Evolutionary conservation across 2,113 vertebrate species (phyloP).

Genomic region (Paradisaea rubra): DNA sequence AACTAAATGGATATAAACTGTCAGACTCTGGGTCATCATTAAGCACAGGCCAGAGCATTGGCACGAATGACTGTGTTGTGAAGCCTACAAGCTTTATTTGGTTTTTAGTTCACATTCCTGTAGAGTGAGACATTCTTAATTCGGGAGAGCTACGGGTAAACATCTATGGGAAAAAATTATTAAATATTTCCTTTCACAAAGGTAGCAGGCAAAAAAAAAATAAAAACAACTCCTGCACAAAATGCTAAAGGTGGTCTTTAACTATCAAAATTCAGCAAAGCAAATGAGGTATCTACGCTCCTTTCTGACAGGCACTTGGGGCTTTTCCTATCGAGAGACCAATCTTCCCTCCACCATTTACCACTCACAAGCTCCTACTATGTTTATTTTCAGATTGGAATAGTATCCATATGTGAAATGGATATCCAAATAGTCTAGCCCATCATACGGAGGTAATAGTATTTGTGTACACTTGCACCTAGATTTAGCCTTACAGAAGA

Average conservation of each 20-base stretch:
- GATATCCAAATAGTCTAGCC: neutral
- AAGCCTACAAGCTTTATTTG: slow-evolving; percentile 55
- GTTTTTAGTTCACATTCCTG: slow-evolving; percentile 62
- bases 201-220: slow-evolving; percentile 44
- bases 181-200: slow-evolving; percentile 60
- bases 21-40: slow-evolving; percentile 32
- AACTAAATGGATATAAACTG: slow-evolving; percentile 13
- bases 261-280: neutral
- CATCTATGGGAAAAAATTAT: slow-evolving; percentile 56
- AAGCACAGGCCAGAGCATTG: slow-evolving; percentile 43
- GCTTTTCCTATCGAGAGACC: neutral
- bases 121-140: slow-evolving; percentile 54
- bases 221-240: neutral
- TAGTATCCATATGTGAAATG: neutral
- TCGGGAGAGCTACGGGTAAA: slow-evolving; percentile 11
- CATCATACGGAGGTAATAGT: neutral
- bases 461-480: neutral
- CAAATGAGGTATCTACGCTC: neutral
- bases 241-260: neutral
- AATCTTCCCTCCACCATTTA: neutral
- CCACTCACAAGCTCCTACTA: neutral
- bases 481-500: neutral
- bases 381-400: neutral
- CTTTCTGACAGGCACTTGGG: neutral
- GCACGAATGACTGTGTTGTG: slow-evolving; percentile 26